A percentile compares a stretch with the other conserved stretches of the same genome.
phyloP scores from a whole-genome alignment of 2,113 vertebrate genomes.

The Arenaria interpres region DNA sequence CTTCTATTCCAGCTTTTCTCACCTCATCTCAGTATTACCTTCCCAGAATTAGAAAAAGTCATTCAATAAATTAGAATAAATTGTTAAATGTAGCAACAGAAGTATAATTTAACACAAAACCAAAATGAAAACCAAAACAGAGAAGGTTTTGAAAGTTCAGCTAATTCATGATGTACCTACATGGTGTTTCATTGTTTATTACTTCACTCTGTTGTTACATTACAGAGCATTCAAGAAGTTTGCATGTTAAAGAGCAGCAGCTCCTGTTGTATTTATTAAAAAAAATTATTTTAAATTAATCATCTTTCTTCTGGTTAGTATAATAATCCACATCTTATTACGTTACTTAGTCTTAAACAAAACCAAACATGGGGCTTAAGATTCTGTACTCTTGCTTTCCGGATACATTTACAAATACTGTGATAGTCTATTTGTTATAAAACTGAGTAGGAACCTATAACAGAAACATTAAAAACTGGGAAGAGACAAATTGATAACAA shows the following conservation, averaged over 20 bases:
- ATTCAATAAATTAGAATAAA: background rate
- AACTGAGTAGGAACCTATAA: background rate
- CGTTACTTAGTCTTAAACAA: background rate
- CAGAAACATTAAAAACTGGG: background rate
- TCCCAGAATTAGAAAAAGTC: background rate
- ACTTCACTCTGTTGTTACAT: background rate
- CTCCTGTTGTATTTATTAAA: background rate
- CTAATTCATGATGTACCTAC: background rate
- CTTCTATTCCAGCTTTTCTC: background rate
- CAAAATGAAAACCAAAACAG: background rate
- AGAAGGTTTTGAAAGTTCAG: background rate
- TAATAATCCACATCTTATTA: background rate
- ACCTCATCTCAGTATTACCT: background rate
- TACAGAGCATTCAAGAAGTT: background rate
- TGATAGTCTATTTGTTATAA: background rate
- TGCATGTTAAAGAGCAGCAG: background rate
- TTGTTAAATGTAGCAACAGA: background rate
- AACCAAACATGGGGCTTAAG: background rate
- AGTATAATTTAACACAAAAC: background rate
- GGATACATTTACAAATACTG: background rate
- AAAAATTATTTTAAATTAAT: background rate
- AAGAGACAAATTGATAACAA: background rate
- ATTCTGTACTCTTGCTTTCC: background rate
- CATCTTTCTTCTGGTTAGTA: background rate
- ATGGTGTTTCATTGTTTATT: background rate